phyloP scores from a whole-genome alignment of 2,888 invertebrate species.

The Acronicta alni region DNA sequence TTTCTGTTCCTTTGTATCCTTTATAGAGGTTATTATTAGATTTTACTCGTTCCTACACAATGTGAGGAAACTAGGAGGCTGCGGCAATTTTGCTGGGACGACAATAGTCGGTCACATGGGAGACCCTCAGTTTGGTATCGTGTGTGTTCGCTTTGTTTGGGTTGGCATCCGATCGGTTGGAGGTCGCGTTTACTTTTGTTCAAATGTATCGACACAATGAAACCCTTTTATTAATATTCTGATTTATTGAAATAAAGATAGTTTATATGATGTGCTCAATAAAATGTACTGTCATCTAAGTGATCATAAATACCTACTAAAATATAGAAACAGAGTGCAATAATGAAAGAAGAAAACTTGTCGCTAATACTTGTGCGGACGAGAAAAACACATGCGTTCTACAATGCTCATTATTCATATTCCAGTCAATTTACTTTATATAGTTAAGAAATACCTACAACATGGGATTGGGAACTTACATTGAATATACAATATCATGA shows the following conservation, averaged over 20 bases:
- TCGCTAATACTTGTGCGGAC: too few relatives aligned
- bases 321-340: too few relatives aligned
- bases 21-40: slow-evolving; percentile 55
- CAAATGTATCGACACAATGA: slow-evolving; percentile 63
- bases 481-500: slow-evolving; percentile 20
- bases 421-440: too few relatives aligned
- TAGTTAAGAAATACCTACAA: slow-evolving; percentile 6
- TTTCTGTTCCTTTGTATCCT: slow-evolving; percentile 33
- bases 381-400: too few relatives aligned
- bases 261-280: too few relatives aligned
- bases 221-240: slow-evolving; percentile 39
- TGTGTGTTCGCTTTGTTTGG: slow-evolving; percentile 47
- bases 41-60: slow-evolving; percentile 61
- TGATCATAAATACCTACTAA: too few relatives aligned
- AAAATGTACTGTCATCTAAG: too few relatives aligned
- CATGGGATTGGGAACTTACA: too few relatives aligned
- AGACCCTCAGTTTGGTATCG: slow-evolving; percentile 48
- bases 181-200: slow-evolving; percentile 61
- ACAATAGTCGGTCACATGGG: slow-evolving; percentile 66
- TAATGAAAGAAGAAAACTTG: too few relatives aligned
- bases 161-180: slow-evolving; percentile 56
- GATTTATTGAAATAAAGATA: neutral
- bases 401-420: too few relatives aligned
- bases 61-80: slow-evolving; percentile 57
- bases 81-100: slow-evolving; percentile 60